Evolutionary conservation across 92 coral and sea anemone species (phyloP).

Genomic region (Bergia sp.): DNA sequence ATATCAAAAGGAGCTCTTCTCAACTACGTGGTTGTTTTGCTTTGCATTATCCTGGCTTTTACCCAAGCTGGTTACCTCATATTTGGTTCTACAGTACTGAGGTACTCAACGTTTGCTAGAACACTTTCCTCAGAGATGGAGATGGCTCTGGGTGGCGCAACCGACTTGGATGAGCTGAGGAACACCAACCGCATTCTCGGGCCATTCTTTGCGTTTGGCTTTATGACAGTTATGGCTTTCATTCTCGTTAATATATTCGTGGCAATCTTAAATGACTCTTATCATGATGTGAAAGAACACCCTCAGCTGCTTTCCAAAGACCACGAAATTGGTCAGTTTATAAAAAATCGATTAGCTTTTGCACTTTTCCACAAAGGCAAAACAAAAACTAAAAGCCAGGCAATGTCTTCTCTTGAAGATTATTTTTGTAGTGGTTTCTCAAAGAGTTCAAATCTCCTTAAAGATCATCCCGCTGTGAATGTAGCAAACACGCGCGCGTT

Average conservation of each 20-base stretch:
- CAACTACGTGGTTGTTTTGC: constrained; percentile 59
- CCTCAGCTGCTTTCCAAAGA: constrained; percentile 62
- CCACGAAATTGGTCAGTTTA: constrained; percentile 77
- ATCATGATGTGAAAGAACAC: constrained; percentile 57
- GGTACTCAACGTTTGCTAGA: constrained; percentile 57
- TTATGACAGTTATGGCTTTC: constrained; percentile 56
- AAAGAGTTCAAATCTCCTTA: neutral
- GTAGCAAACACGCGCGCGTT: neutral
- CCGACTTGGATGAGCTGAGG: constrained; percentile 46
- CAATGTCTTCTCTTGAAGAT: neutral
- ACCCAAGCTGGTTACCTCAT: constrained; percentile 55
- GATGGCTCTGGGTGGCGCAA: constrained; percentile 67
- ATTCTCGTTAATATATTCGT: constrained; percentile 77
- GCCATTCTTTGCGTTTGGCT: constrained; percentile 64
- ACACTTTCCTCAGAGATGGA: constrained; percentile 61
- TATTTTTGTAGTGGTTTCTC: too few relatives aligned
- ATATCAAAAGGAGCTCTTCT: constrained; percentile 53
- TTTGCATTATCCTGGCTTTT: constrained; percentile 58
- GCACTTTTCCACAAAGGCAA: constrained; percentile 1
- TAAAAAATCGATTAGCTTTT: constrained; percentile 53
- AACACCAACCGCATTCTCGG: constrained; percentile 60
- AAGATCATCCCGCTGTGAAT: too few relatives aligned
- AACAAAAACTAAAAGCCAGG: neutral
- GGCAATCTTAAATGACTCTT: constrained; percentile 70
- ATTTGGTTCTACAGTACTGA: constrained; percentile 55